These are phyloP conservation scores for Ecliptopera silaceata DNA, from an alignment of 2,888 invertebrate species.

Conservation along the genomic window DNA sequence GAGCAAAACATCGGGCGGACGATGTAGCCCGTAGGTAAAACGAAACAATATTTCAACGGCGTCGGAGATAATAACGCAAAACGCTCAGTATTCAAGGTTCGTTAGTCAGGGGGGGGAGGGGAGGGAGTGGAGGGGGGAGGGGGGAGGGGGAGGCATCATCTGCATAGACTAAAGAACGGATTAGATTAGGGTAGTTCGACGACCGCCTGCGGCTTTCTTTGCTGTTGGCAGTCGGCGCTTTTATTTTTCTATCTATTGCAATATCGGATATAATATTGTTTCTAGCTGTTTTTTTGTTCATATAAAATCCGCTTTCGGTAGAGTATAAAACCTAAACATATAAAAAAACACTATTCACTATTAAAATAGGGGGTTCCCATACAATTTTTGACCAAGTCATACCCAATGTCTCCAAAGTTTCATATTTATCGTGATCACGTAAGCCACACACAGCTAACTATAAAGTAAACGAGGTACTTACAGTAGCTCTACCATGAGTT, in stretches of 20 bases:
- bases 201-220: constrained; percentile 27
- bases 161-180: constrained; percentile 50
- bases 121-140: constrained; percentile 7
- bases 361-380: too few relatives aligned
- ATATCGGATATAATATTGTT: too few relatives aligned
- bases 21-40: constrained; percentile 6
- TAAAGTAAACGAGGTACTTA: too few relatives aligned
- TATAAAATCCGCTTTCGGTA: too few relatives aligned
- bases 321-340: too few relatives aligned
- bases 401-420: too few relatives aligned
- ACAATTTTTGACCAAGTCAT: too few relatives aligned
- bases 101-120: constrained; percentile 32
- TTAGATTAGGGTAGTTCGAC: constrained; percentile 47
- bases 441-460: too few relatives aligned
- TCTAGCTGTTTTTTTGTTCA: too few relatives aligned
- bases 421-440: too few relatives aligned
- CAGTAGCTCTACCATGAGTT: too few relatives aligned
- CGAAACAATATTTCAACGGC: constrained; percentile 18
- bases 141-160: constrained; percentile 43
- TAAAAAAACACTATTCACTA: too few relatives aligned
- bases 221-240: not conserved
- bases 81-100: constrained; percentile 39
- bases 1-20: not conserved
- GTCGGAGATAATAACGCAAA: constrained; percentile 27
- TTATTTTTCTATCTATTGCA: not conserved